These are phyloP conservation scores for Parazoanthus atlanticus DNA, from an alignment of 92 coral and sea anemone species.

Conservation along the genomic window DNA sequence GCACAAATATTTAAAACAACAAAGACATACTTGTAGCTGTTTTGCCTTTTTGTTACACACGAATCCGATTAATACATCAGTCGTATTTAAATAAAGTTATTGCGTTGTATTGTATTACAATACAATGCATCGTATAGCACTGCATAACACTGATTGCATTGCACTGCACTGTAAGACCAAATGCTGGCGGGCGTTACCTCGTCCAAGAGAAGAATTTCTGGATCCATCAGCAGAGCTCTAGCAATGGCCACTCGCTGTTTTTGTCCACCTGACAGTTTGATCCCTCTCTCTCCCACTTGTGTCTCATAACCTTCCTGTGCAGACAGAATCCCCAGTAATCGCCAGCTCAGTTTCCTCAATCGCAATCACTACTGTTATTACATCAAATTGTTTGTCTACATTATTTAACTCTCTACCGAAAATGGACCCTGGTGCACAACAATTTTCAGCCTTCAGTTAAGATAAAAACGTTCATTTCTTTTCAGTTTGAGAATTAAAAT, in stretches of 20 bases:
- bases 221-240: constrained; percentile 94
- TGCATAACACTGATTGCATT: background rate
- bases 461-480: too few relatives aligned
- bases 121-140: too few relatives aligned
- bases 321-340: background rate
- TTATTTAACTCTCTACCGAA: too few relatives aligned
- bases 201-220: constrained; percentile 91
- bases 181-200: constrained; percentile 60
- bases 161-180: background rate
- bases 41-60: too few relatives aligned
- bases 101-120: too few relatives aligned
- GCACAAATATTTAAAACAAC: too few relatives aligned
- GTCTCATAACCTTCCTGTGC: constrained; percentile 86
- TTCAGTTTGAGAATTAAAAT: background rate
- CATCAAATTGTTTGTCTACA: background rate
- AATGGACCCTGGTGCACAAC: background rate
- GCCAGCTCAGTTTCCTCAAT: background rate
- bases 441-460: too few relatives aligned
- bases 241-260: constrained; percentile 97
- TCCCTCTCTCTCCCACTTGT: constrained; percentile 94
- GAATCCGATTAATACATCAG: too few relatives aligned
- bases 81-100: too few relatives aligned
- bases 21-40: too few relatives aligned
- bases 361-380: background rate
- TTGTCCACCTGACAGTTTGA: constrained; percentile 95